These are phyloP conservation scores for Gallinago solitaria DNA, from an alignment of 2,797 vertebrate genomes.

Conservation along the genomic window DNA sequence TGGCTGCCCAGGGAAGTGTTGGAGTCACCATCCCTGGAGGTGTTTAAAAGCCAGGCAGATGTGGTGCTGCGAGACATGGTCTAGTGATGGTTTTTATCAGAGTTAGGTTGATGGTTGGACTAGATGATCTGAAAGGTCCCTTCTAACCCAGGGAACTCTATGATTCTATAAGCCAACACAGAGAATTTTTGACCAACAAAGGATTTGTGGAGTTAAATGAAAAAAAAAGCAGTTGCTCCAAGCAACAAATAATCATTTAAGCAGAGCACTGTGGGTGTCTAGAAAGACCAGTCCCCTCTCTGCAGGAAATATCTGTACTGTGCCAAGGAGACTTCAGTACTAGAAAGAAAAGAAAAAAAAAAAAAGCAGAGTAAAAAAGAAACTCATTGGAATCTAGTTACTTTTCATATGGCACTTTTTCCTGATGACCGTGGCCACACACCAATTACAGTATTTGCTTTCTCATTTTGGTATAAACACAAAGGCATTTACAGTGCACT, in stretches of 20 bases:
- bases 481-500: accelerated
- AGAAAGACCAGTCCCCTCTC: neutral
- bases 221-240: neutral
- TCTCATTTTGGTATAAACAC: neutral
- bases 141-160: no score
- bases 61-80: no score
- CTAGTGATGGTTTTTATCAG: no score
- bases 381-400: neutral
- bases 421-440: neutral
- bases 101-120: no score
- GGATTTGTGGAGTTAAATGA: neutral
- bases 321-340: neutral
- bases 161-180: neutral
- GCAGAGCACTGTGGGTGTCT: neutral
- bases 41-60: no score
- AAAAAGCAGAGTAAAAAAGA: neutral
- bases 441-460: neutral
- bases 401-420: neutral
- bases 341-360: neutral
- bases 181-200: neutral
- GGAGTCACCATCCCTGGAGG: no score
- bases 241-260: slow-evolving; percentile 16
- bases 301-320: neutral
- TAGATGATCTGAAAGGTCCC: no score
- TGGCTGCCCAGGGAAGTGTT: no score